phyloP scores from a whole-genome alignment of 1,140 invertebrate genomes.

The Idris sp. region DNA sequence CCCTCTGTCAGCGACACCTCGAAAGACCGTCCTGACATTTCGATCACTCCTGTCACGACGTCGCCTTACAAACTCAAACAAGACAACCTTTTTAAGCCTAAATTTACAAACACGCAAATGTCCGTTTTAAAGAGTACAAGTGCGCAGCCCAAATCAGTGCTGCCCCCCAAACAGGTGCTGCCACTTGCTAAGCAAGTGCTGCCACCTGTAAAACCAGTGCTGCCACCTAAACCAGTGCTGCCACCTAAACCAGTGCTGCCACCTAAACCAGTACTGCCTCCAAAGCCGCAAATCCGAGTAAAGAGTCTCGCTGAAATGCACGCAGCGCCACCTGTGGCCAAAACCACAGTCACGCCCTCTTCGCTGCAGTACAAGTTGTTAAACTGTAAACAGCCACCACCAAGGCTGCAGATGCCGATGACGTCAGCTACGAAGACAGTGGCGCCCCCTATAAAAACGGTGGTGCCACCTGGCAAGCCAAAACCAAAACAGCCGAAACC shows the following conservation, averaged over 20 bases:
- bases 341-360: conserved; percentile 29
- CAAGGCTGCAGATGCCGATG: conserved; percentile 33
- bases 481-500: conserved; percentile 48
- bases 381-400: conserved; percentile 72
- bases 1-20: conserved; percentile 30
- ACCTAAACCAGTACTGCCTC: not conserved
- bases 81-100: conserved; percentile 24
- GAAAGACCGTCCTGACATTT: conserved; percentile 73
- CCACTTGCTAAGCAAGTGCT: too few species aligned
- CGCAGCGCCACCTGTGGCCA: conserved; percentile 7
- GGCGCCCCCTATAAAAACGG: too few species aligned
- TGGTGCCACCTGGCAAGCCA: conserved; percentile 29
- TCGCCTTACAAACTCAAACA: conserved; percentile 26
- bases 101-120: conserved; percentile 52
- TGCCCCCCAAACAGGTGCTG: too few species aligned
- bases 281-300: conserved; percentile 69
- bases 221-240: too few species aligned
- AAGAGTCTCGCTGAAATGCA: conserved; percentile 68
- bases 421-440: too few species aligned
- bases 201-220: too few species aligned
- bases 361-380: conserved; percentile 72
- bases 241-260: conserved; percentile 50
- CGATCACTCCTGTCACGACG: conserved; percentile 72
- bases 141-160: too few species aligned
- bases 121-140: conserved; percentile 68